Conservation (phyloP, 2,113 vertebrate species). For the Zosterops lateralis region DNA sequence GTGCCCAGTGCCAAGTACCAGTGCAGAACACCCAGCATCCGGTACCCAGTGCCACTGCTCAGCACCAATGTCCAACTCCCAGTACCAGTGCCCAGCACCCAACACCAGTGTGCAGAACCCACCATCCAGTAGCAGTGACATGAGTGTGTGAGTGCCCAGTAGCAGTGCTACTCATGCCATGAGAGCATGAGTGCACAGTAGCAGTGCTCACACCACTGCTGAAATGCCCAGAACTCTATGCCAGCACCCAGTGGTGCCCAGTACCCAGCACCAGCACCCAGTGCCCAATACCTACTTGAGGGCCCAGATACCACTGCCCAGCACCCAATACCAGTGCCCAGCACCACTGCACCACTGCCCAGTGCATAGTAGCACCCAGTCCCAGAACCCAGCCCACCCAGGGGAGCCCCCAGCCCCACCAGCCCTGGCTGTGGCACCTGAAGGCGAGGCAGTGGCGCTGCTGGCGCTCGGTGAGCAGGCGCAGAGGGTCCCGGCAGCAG, state of each 20-base stretch:
- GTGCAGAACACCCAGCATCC: neutral
- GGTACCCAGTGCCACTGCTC: neutral
- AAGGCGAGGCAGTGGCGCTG: slow-evolving; percentile 52
- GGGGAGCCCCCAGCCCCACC: neutral
- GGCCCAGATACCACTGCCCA: neutral
- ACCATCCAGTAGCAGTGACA: neutral
- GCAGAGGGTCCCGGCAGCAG: slow-evolving; percentile 45
- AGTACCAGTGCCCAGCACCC: neutral
- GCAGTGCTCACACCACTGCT: neutral
- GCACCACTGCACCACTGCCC: too few relatives aligned
- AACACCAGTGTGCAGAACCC: neutral
- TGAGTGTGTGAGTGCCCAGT: neutral
- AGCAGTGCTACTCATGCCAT: neutral
- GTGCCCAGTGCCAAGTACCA: too few relatives aligned
- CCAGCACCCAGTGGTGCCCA: neutral
- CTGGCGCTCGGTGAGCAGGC: slow-evolving; percentile 48
- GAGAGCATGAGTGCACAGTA: neutral
- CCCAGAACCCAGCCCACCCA: neutral
- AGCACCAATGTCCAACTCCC: neutral
- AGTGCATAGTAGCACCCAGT: neutral
- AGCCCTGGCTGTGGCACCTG: slow-evolving; percentile 1
- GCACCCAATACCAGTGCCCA: neutral
- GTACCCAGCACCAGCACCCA: neutral
- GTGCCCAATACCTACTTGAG: neutral
- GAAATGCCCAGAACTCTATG: neutral